Conservation (phyloP, 1,140 invertebrate species). For the Lordiphosa collinella region DNA sequence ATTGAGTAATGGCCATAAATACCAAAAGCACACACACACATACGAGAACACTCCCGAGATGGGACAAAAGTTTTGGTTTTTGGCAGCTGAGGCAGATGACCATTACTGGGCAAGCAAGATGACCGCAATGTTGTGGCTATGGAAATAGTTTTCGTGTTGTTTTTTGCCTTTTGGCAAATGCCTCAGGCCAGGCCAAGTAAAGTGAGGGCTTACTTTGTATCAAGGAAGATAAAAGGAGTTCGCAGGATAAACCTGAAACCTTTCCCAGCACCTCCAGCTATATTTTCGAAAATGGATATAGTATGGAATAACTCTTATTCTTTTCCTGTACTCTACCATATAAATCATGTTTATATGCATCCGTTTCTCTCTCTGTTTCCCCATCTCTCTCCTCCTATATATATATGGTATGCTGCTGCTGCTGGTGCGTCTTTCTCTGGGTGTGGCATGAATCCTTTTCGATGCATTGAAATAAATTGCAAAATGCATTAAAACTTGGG, state of each 20-base stretch:
- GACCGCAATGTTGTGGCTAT: constrained; percentile 45
- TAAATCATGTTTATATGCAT: constrained; percentile 23
- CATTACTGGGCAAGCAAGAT: constrained; percentile 8
- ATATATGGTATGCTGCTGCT: constrained; percentile 12
- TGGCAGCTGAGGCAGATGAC: constrained; percentile 2
- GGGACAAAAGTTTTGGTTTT: constrained; percentile 6
- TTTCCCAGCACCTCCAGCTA: too few species aligned
- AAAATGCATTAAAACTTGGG: constrained; percentile 55
- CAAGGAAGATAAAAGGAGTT: too few species aligned
- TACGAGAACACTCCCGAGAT: constrained; percentile 7
- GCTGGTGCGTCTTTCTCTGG: constrained; percentile 23
- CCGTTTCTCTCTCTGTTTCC: constrained; percentile 1
- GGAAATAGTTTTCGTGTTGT: too few species aligned
- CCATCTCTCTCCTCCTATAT: constrained; percentile 26
- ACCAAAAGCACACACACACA: constrained; percentile 28
- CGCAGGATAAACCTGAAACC: too few species aligned
- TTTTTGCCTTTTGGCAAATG: too few species aligned
- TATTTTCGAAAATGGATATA: too few species aligned
- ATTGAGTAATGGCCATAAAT: constrained; percentile 49
- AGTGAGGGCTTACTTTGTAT: too few species aligned
- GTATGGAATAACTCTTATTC: not conserved
- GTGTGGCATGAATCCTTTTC: constrained; percentile 47
- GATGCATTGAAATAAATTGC: constrained; percentile 67
- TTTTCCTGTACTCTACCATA: constrained; percentile 6
- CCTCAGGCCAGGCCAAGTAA: too few species aligned